Base-by-base conservation (phyloP, 1,140 invertebrate species). In the Sitobion miscanthi region DNA sequence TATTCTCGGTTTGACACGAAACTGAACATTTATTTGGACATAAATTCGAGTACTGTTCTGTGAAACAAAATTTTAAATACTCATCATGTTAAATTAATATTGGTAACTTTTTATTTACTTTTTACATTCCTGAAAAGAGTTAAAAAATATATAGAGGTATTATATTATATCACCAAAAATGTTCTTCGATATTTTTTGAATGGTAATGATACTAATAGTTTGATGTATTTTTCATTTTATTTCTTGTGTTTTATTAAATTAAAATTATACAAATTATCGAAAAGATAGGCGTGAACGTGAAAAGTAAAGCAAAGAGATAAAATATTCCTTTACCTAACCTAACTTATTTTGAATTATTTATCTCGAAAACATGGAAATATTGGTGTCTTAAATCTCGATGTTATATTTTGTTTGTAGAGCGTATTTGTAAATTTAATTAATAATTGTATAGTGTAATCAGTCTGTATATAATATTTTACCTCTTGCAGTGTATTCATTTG, bases 1-100 rank as follows among this genome's bases (percentile, higher is more conserved):
- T 25, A 83, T 92, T 92, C 2, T 86, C 91, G 54, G 91, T 93
- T 86, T 93, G 91, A n/a, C 91, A 85, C 0, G 91, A 93, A 93
- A 93, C 91, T 93, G 91, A 42, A 92, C 90, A 52, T 83, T 92
- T 92, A 0, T 92, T 83, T 11, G n/a, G 2, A 8, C 7, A 42
- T 91, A 91, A 23, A 82, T 57, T 6, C 20, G 30, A 35, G n/a
- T 87, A n/a, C n/a, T n/a, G 35, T 90, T 69, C 30, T 45, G 14
- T 77, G n/a, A 77, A 20, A 62, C 3, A 90, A 62, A 90, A 62
- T 62, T 30, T 30, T 30, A 45, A 30, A 90, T 42, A 90, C 20
- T 85, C 0, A 38, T 35, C 20, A 2, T 25, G 1, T 42, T 85
- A 85, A 85, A 85, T 25, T 5, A 45, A 42, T 42, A 45, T 45